These are phyloP conservation scores for Macrophya alboannulata DNA, from an alignment of 2,888 invertebrate genomes.

Conservation along the genomic window DNA sequence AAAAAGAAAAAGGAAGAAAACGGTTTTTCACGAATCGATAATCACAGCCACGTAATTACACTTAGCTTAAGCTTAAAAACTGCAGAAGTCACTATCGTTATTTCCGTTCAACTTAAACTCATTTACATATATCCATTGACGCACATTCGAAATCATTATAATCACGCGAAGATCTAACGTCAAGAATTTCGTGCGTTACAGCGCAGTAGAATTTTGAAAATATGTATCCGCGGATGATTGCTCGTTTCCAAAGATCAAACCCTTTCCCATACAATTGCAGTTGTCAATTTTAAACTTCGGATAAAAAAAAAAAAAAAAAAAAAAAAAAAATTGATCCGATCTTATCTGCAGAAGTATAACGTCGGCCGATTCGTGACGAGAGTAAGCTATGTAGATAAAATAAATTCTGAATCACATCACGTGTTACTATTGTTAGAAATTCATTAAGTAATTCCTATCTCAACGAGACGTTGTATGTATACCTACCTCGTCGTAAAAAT, in stretches of 20 bases:
- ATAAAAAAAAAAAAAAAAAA: no score
- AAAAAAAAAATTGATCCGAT: not conserved
- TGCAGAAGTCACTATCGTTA: not conserved
- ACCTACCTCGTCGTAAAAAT: not conserved
- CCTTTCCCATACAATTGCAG: no score
- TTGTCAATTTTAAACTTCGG: no score
- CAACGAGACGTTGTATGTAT: not conserved
- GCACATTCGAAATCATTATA: not conserved
- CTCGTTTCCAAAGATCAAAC: no score
- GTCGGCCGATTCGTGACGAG: not conserved
- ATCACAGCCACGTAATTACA: not conserved
- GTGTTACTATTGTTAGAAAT: conserved; percentile 1
- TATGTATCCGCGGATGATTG: no score
- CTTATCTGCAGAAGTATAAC: not conserved
- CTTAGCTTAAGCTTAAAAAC: not conserved
- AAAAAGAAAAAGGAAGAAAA: no score
- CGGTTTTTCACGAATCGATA: no score
- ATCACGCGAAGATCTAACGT: not conserved
- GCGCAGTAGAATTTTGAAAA: no score
- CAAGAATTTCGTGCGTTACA: not conserved
- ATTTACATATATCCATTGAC: not conserved
- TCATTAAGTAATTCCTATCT: not conserved
- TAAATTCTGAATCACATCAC: conserved; percentile 11
- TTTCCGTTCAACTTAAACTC: not conserved
- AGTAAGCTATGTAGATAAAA: not conserved